Conservation (phyloP, 2,797 vertebrate genomes). For the Squalus acanthias region DNA sequence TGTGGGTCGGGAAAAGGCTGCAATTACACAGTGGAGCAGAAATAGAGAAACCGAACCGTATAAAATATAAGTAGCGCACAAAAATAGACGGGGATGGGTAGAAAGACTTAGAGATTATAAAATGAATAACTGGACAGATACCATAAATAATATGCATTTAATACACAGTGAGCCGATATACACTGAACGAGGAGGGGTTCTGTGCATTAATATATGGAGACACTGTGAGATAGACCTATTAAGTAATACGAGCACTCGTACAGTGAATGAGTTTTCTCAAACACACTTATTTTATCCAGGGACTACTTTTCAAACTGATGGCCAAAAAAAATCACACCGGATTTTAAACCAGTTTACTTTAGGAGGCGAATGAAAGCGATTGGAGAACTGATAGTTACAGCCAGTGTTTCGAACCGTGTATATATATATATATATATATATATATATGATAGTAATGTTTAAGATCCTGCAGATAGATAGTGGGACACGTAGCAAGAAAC, state of each 20-base stretch:
- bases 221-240: too few species aligned
- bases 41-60: not conserved
- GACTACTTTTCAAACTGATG: not conserved
- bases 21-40: not conserved
- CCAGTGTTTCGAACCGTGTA: not conserved
- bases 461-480: not conserved
- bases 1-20: not conserved
- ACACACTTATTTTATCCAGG: not conserved
- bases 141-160: not conserved
- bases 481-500: not conserved
- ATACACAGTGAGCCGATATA: not conserved
- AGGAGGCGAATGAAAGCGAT: not conserved
- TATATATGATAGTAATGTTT: not conserved
- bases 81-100: not conserved
- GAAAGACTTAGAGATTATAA: not conserved
- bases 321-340: not conserved
- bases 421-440: too few species aligned
- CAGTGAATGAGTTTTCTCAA: not conserved
- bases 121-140: not conserved
- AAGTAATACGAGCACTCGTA: too few species aligned
- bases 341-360: not conserved
- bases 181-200: not conserved
- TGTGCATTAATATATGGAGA: not conserved
- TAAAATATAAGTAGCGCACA: too few species aligned
- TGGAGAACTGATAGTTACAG: not conserved